A percentile compares a stretch with the other conserved stretches of the same genome.
These are phyloP conservation scores for Argopecten irradians DNA, from an alignment of 1,140 invertebrate species.

Conservation along the genomic window DNA sequence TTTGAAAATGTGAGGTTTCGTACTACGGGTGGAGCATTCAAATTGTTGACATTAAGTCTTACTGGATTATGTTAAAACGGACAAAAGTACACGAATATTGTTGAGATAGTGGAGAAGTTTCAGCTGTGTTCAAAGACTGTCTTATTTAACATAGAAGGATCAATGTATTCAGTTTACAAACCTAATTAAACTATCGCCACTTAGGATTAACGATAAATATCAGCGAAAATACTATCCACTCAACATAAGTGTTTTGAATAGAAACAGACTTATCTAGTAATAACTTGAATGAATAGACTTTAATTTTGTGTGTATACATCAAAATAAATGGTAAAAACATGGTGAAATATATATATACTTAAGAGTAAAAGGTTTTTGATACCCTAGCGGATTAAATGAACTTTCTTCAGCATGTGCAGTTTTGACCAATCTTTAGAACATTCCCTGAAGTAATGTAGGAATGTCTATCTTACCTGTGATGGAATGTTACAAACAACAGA, in stretches of 20 bases:
- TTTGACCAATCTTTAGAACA: neutral
- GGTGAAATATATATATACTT: neutral
- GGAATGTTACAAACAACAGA: neutral
- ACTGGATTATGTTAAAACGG: neutral
- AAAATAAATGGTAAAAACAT: neutral
- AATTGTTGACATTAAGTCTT: neutral
- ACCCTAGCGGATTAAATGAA: neutral
- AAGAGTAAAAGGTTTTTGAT: neutral
- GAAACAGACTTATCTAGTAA: neutral
- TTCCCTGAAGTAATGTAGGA: neutral
- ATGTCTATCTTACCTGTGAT: neutral
- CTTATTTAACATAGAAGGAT: neutral
- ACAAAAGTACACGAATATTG: neutral
- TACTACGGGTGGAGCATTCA: neutral
- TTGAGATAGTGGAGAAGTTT: neutral
- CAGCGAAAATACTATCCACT: neutral
- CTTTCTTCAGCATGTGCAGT: neutral
- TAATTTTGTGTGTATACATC: neutral
- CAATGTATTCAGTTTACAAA: neutral
- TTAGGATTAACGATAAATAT: neutral
- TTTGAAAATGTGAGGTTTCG: neutral
- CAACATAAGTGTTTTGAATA: neutral
- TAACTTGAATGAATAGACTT: neutral
- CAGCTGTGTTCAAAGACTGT: neutral
- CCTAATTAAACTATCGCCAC: constrained; percentile 15